Percentiles rank a stretch among this genome's conserved stretches.
These are phyloP conservation scores for Scaptodrosophila latifasciaeformis DNA, from an alignment of 2,888 invertebrate species.

Conservation along the genomic window DNA sequence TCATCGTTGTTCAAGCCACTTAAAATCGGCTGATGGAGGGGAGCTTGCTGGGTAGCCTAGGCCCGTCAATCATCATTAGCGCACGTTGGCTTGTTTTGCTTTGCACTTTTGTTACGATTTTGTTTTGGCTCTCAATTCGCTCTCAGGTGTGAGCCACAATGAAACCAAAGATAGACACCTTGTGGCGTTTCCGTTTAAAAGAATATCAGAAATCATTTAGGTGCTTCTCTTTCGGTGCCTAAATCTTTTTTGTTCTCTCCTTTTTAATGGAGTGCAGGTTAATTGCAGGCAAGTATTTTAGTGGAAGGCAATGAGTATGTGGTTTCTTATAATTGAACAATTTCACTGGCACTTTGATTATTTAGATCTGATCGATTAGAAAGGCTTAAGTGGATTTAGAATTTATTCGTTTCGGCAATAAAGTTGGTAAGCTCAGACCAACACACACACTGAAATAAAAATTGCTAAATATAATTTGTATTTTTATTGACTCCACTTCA, in stretches of 20 bases:
- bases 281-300: slow-evolving; percentile 58
- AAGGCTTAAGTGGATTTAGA: no score
- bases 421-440: no score
- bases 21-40: not conserved
- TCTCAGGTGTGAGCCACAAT: slow-evolving; percentile 20
- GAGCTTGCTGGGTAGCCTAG: no score
- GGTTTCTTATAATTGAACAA: slow-evolving; percentile 60
- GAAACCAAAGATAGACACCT: no score
- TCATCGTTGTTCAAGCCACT: slow-evolving; percentile 41
- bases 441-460: no score
- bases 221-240: slow-evolving; percentile 13
- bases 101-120: slow-evolving; percentile 44
- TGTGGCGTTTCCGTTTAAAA: slow-evolving; percentile 50
- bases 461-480: no score
- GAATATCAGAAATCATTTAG: no score
- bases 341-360: slow-evolving; percentile 47
- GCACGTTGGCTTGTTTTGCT: slow-evolving; percentile 51
- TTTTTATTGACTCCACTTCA: no score
- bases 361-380: slow-evolving; percentile 59
- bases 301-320: slow-evolving; percentile 46
- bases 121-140: slow-evolving; percentile 45
- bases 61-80: slow-evolving; percentile 15
- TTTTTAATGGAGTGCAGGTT: slow-evolving; percentile 40
- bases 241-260: slow-evolving; percentile 2
- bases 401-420: no score